Percentiles rank a stretch among this genome's conserved stretches.
These are phyloP conservation scores for Sinocyclocheilus anophthalmus DNA, from an alignment of 2,113 vertebrate genomes.

Conservation along the genomic window DNA sequence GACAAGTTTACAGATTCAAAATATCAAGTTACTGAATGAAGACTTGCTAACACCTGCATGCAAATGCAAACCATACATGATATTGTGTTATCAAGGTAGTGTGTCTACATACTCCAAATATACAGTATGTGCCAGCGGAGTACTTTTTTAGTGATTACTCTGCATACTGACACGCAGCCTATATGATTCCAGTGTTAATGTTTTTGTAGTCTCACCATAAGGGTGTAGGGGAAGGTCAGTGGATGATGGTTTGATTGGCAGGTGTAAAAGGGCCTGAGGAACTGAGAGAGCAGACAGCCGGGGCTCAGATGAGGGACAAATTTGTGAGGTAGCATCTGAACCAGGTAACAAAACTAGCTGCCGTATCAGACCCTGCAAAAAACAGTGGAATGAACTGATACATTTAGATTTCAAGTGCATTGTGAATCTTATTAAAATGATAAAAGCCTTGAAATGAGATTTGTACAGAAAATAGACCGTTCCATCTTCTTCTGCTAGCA, in stretches of 20 bases:
- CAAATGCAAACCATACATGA: neutral
- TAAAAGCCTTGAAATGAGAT: neutral
- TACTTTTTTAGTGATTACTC: slow-evolving; percentile 74
- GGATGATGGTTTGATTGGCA: slow-evolving; percentile 54
- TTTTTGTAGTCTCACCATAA: slow-evolving; percentile 63
- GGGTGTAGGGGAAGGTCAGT: slow-evolving; percentile 52
- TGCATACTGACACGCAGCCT: slow-evolving; percentile 58
- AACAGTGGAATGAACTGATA: neutral
- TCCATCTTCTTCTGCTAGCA: slow-evolving; percentile 81
- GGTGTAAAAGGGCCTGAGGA: slow-evolving; percentile 76
- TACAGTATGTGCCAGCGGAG: neutral
- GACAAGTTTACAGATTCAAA: neutral
- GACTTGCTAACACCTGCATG: neutral
- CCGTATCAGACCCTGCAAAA: slow-evolving; percentile 86
- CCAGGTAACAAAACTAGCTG: slow-evolving; percentile 94
- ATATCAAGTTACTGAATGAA: neutral
- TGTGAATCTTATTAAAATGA: neutral
- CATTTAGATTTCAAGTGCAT: neutral
- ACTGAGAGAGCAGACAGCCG: slow-evolving; percentile 77
- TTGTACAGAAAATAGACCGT: slow-evolving; percentile 85
- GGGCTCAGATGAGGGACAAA: slow-evolving; percentile 80
- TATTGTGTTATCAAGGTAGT: neutral
- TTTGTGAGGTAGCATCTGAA: slow-evolving; percentile 82
- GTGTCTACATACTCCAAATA: neutral
- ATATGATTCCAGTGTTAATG: slow-evolving; percentile 61